Evolutionary conservation across 30 jellyfish, hydroid and myxozoan species (phyloP).

Genomic region (Pelagia noctiluca): DNA sequence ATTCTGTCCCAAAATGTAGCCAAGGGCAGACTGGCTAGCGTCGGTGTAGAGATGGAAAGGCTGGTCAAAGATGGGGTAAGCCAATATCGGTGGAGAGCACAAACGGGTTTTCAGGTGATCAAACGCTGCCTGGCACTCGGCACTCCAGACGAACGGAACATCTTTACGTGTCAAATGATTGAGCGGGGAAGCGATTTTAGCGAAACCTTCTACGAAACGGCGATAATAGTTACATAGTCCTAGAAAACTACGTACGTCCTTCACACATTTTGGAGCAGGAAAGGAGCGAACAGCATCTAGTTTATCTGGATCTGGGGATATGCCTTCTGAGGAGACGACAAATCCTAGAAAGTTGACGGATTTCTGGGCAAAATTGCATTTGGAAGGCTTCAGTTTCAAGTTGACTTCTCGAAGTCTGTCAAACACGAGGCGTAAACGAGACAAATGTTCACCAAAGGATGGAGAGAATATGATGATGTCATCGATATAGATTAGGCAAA

Average conservation of each 20-base stretch:
- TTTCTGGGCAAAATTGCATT: conserved; percentile 27
- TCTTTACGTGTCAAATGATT: conserved; percentile 9
- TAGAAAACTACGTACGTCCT: conserved; percentile 26
- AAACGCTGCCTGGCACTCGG: conserved; percentile 22
- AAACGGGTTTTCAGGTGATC: conserved; percentile 9
- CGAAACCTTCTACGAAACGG: conserved; percentile 20
- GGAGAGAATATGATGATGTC: conserved; percentile 53
- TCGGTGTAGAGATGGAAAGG: conserved; percentile 26
- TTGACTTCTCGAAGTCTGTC: conserved; percentile 30
- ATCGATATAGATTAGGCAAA: conserved; percentile 54
- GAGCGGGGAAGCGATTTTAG: conserved; percentile 50
- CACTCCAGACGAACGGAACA: conserved; percentile 3
- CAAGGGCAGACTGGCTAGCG: too few species aligned
- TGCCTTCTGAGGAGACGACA: conserved; percentile 45
- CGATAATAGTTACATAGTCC: conserved; percentile 48
- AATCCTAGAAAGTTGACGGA: conserved; percentile 37
- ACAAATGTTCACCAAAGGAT: conserved; percentile 50
- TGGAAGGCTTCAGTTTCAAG: conserved; percentile 34
- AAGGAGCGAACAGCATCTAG: conserved; percentile 4
- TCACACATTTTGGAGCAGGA: conserved; percentile 26
- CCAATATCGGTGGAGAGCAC: conserved; percentile 35
- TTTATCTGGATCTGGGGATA: conserved; percentile 55
- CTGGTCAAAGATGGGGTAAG: neutral
- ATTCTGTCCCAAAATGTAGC: neutral
- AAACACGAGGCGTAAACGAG: conserved; percentile 37